phyloP scores from a whole-genome alignment of 1,140 invertebrate species.

The Panagrolaimus sp. region DNA sequence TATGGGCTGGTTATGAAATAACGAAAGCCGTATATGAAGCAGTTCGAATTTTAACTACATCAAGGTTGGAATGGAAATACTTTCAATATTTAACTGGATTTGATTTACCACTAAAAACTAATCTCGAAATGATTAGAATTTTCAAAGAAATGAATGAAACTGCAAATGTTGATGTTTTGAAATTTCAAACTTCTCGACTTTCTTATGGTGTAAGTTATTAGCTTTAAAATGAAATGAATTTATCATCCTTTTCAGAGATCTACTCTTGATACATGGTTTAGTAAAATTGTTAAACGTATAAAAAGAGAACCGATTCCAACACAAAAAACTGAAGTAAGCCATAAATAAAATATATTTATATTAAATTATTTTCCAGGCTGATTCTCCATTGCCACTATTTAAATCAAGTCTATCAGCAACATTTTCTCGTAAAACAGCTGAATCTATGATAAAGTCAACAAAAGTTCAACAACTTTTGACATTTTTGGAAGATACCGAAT shows the following conservation, averaged over 20 bases:
- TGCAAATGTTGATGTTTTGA: slow-evolving; percentile 32
- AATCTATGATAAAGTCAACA: slow-evolving; percentile 29
- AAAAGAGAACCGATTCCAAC: too few relatives aligned
- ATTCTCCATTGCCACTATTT: slow-evolving; percentile 29
- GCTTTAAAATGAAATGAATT: too few relatives aligned
- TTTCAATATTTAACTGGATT: slow-evolving; percentile 42
- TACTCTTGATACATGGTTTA: too few relatives aligned
- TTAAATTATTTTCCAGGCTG: not conserved
- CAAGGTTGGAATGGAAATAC: slow-evolving; percentile 42
- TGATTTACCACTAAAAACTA: slow-evolving; percentile 48
- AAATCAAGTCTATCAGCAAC: slow-evolving; percentile 47
- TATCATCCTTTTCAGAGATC: too few relatives aligned
- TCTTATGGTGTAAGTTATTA: too few relatives aligned
- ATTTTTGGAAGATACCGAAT: slow-evolving; percentile 12
- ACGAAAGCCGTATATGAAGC: slow-evolving; percentile 42
- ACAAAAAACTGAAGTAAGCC: too few relatives aligned
- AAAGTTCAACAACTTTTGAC: slow-evolving; percentile 20
- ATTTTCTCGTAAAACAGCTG: slow-evolving; percentile 29
- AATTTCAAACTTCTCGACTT: slow-evolving; percentile 14
- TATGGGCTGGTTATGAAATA: slow-evolving; percentile 35
- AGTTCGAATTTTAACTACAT: slow-evolving; percentile 34
- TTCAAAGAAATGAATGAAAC: slow-evolving; percentile 46
- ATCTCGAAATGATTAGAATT: slow-evolving; percentile 49
- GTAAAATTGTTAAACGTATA: too few relatives aligned
- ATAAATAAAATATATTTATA: too few relatives aligned